Conservation (phyloP, 1,140 invertebrate genomes). For the Mylabris phalerata region DNA sequence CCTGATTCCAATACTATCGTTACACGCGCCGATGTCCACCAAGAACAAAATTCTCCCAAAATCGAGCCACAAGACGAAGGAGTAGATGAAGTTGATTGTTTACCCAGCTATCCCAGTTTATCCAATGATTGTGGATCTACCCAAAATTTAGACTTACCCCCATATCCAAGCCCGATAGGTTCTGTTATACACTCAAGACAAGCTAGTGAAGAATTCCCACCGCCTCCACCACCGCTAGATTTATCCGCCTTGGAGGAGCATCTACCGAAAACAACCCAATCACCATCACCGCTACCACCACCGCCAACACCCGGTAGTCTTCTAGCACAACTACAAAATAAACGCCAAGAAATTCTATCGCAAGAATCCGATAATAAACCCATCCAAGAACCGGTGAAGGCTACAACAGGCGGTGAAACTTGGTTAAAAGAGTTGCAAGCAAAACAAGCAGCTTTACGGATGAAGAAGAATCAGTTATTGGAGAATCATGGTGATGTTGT, state of each 20-base stretch:
- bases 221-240: slow-evolving; percentile 72
- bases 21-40: slow-evolving; percentile 73
- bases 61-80: slow-evolving; percentile 41
- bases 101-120: slow-evolving; percentile 32
- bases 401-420: slow-evolving; percentile 45
- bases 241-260: slow-evolving; percentile 52
- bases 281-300: slow-evolving; percentile 34
- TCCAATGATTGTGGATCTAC: background rate
- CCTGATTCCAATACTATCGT: slow-evolving; percentile 53
- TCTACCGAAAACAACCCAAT: slow-evolving; percentile 33
- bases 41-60: slow-evolving; percentile 64
- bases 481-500: slow-evolving; percentile 19
- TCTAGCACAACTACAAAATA: slow-evolving; percentile 67
- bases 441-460: slow-evolving; percentile 62
- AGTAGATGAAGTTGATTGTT: slow-evolving; percentile 55
- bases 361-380: slow-evolving; percentile 33
- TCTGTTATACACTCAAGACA: slow-evolving; percentile 74
- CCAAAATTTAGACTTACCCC: slow-evolving; percentile 57
- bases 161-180: slow-evolving; percentile 68
- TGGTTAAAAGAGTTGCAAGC: slow-evolving; percentile 74
- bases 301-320: slow-evolving; percentile 49
- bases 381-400: slow-evolving; percentile 37
- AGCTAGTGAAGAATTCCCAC: slow-evolving; percentile 81
- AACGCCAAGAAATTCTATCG: slow-evolving; percentile 61
- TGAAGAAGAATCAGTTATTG: slow-evolving; percentile 44